Evolutionary conservation across 2,888 invertebrate species (phyloP), one percentile per base, ranked within the genome.

Genomic region (Torymus auratus): DNA sequence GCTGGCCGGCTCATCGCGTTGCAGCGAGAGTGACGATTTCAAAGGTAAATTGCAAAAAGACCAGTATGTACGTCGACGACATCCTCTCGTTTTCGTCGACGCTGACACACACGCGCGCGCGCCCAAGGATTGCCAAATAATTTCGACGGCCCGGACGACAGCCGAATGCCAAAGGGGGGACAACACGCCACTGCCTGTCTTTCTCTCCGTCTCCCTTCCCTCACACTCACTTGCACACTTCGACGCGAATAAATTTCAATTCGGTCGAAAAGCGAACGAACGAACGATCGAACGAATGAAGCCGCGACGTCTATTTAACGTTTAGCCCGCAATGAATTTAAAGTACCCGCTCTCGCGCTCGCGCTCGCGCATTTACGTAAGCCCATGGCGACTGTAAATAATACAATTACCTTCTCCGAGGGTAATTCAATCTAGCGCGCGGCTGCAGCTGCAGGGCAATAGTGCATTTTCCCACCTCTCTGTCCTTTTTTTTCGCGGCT

Each of bases 381-480:
- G 84, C 81, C 83, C 75, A 81, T 83, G n/a, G 41, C 85, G 84
- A 84, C 86, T 84, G 83, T 85, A 85, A 87, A 86, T 88, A 88
- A 88, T 86, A 85, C 86, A 85, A 88, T 87, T 88, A 87, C 86
- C 84, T 82, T 84, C 84, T 81, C 80, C 17, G 23, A 28, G 11
- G 53, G 67, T 82, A 55, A 56, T 65, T 58, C 41, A 65, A 60
- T 70, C 41, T 50, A 64, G 50, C 58, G 50, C 55, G 28, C 5
- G 41, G 7, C 7, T 41, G 7, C 28, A 5, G 7, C 41, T 41
- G 7, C 41, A 41, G 41, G 7, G 5, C 41, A 7, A 41, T 41
- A 41, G 41, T 41, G 41, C 41, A 69, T 87, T 87, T 86, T 85
- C 84, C 73, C 62, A 78, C 64, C 82, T 76, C 79, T 61, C 64